Evolutionary conservation across 2,888 invertebrate species (phyloP).

Genomic region (Eupsilia transversa): DNA sequence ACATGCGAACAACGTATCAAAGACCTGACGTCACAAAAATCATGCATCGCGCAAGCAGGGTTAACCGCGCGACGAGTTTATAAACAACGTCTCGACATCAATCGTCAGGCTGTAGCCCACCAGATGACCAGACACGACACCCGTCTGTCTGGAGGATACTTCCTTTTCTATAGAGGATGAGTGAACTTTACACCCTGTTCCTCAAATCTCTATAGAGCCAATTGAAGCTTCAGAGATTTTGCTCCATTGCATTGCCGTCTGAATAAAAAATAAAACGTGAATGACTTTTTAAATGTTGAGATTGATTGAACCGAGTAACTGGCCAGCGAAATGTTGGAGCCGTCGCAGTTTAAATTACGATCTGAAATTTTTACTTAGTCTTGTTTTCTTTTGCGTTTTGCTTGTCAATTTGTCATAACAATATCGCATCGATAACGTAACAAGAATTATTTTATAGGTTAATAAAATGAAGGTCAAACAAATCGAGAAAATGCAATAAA

Average conservation of each 20-base stretch:
- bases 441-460: neutral
- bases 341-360: slow-evolving; percentile 47
- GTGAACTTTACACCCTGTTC: too few species aligned
- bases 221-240: slow-evolving; percentile 42
- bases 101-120: too few species aligned
- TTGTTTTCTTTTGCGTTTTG: slow-evolving; percentile 22
- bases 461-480: too few species aligned
- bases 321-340: slow-evolving; percentile 17
- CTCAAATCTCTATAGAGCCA: too few species aligned
- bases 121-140: too few species aligned
- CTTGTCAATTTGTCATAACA: slow-evolving; percentile 23
- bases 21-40: too few species aligned
- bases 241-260: slow-evolving; percentile 25
- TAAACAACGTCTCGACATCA: too few species aligned
- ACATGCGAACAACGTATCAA: too few species aligned
- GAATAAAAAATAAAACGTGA: slow-evolving; percentile 41
- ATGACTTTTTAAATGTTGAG: slow-evolving; percentile 49
- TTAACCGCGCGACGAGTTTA: too few species aligned
- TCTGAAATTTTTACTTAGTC: slow-evolving; percentile 24
- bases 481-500: neutral
- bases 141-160: too few species aligned
- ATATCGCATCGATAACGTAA: slow-evolving; percentile 14
- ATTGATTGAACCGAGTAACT: slow-evolving; percentile 48
- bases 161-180: too few species aligned
- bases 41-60: too few species aligned